A percentile compares a stretch with the other conserved stretches of the same genome.
Evolutionary conservation across 1,140 invertebrate genomes (phyloP).

Genomic region (Atta cephalotes): DNA sequence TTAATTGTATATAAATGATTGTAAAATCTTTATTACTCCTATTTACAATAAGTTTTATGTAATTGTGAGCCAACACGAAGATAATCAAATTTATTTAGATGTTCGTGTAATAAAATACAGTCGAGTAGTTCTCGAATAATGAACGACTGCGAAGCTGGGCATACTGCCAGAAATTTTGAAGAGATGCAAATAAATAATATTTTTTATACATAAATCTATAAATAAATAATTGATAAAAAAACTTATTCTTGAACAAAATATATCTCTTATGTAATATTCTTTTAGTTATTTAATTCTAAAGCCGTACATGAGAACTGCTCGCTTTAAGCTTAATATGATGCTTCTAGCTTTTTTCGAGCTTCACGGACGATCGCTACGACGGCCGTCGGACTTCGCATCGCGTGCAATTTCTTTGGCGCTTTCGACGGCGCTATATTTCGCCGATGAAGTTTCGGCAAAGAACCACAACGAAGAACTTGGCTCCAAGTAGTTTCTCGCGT

Average conservation of each 20-base stretch:
- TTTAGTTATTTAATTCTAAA: constrained; percentile 13
- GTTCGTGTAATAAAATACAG: background rate
- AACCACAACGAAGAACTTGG: constrained; percentile 61
- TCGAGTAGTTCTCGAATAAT: background rate
- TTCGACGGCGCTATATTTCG: constrained; percentile 62
- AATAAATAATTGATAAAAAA: background rate
- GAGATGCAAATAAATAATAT: background rate
- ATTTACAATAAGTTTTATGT: background rate
- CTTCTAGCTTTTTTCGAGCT: constrained; percentile 33
- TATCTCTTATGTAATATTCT: background rate
- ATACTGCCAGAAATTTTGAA: background rate
- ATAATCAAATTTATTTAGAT: background rate
- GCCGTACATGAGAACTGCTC: background rate
- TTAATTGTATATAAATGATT: background rate
- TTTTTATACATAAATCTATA: background rate
- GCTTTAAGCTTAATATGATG: constrained; percentile 43
- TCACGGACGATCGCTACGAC: constrained; percentile 12
- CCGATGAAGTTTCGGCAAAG: constrained; percentile 50
- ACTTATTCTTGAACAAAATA: background rate
- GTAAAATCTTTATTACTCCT: background rate
- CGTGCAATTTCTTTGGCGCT: constrained; percentile 50
- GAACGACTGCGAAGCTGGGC: background rate
- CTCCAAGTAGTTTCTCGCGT: constrained; percentile 60
- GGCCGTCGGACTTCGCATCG: constrained; percentile 16
- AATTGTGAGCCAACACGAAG: background rate